Conservation (phyloP, 2,113 vertebrate species). For the Capra hircus region DNA sequence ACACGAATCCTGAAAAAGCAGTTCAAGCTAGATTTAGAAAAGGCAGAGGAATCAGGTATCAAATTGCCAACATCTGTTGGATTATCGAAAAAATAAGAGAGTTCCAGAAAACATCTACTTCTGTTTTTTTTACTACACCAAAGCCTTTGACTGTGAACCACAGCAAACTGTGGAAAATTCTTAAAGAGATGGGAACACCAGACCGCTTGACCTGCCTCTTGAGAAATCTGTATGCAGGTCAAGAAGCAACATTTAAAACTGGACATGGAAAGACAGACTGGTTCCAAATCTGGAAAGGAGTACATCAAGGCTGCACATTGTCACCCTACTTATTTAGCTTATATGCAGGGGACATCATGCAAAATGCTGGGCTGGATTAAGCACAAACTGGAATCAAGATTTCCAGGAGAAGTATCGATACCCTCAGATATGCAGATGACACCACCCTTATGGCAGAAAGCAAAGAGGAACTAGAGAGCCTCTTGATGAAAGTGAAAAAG, state of each 20-base stretch:
- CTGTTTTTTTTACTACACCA: neutral
- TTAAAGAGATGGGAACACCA: neutral
- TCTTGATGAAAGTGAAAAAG: neutral
- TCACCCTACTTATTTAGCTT: neutral
- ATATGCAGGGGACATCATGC: neutral
- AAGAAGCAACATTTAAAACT: neutral
- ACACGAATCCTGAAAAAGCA: neutral
- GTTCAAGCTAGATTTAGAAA: neutral
- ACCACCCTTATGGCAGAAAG: neutral
- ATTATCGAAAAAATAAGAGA: neutral
- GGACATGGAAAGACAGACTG: neutral
- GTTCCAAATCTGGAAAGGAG: neutral
- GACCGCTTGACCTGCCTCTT: fast-evolving
- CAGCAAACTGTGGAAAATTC: neutral
- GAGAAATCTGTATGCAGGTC: neutral
- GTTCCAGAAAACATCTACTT: neutral
- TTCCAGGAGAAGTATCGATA: neutral
- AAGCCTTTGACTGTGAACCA: neutral
- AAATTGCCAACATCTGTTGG: neutral
- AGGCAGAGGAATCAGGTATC: neutral
- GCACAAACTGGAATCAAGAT: neutral
- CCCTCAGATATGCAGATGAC: neutral
- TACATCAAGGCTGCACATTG: neutral
- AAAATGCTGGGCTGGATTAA: neutral
- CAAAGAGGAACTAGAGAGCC: neutral